phyloP scores from a whole-genome alignment of 1,140 invertebrate species.

The Eupristina koningsbergeri region DNA sequence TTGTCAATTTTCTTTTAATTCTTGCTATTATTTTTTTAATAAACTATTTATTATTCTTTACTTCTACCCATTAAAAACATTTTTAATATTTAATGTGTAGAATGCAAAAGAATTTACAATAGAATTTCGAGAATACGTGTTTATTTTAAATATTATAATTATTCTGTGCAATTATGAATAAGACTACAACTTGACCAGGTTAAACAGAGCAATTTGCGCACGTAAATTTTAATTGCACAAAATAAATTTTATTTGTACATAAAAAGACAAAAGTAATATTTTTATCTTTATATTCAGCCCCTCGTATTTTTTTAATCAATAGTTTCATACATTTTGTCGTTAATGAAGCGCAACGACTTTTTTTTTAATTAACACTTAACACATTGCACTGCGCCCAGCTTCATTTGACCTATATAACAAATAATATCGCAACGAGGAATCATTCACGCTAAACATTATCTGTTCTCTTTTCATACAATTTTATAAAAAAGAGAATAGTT shows the following conservation, averaged over 20 bases:
- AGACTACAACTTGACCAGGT: neutral
- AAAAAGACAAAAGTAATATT: conserved; percentile 19
- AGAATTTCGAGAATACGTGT: conserved; percentile 1
- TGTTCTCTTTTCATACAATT: conserved; percentile 1
- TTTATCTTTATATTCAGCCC: conserved; percentile 28
- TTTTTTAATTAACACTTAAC: conserved; percentile 44
- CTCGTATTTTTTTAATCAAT: neutral
- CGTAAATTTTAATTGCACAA: conserved; percentile 35
- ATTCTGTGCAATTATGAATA: neutral
- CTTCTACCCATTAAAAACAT: conserved; percentile 16
- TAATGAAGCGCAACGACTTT: conserved; percentile 6
- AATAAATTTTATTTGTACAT: conserved; percentile 12
- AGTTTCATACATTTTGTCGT: neutral
- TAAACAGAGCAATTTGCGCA: neutral
- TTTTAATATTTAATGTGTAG: conserved; percentile 21
- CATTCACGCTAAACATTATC: conserved; percentile 13
- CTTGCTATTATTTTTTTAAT: conserved; percentile 20
- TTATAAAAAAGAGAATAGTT: neutral
- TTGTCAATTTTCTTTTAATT: neutral
- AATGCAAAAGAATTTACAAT: conserved; percentile 2
- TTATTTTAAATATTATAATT: neutral
- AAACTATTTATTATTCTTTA: neutral
- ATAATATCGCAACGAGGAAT: conserved; percentile 38
- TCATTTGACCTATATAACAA: conserved; percentile 48
- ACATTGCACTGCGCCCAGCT: conserved; percentile 52